A percentile compares a stretch with the other conserved stretches of the same genome.
Conservation (phyloP, 2,113 vertebrate species). For the Platichthys stellatus region DNA sequence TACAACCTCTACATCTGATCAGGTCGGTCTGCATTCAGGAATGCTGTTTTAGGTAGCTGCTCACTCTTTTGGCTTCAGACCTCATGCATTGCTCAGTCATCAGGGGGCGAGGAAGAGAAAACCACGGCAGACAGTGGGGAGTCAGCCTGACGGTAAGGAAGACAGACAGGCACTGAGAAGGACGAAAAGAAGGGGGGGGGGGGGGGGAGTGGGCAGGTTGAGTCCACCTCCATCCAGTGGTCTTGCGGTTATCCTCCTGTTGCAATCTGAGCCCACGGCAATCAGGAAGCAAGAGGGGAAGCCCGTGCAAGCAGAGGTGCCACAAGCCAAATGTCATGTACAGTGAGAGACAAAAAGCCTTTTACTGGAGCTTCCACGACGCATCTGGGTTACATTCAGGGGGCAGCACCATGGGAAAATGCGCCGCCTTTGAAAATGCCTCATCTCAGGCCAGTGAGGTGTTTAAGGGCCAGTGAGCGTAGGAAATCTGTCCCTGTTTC, state of each 20-base stretch:
- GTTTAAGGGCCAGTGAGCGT: constrained; percentile 15
- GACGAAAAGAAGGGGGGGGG: constrained; percentile 21
- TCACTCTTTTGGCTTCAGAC: constrained; percentile 38
- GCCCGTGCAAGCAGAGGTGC: not conserved
- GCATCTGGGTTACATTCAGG: constrained; percentile 49
- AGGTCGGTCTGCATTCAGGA: constrained; percentile 27
- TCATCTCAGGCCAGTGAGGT: constrained; percentile 24
- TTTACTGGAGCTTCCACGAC: constrained; percentile 39
- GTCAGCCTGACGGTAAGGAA: constrained; percentile 58
- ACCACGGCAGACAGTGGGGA: constrained; percentile 66
- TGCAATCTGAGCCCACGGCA: constrained; percentile 35
- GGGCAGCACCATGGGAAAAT: constrained; percentile 31
- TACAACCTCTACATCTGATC: constrained; percentile 15
- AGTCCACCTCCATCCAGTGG: constrained; percentile 54
- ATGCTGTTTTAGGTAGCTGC: constrained; percentile 39
- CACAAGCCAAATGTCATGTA: constrained; percentile 15
- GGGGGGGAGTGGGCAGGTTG: constrained; percentile 43
- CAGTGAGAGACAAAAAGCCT: constrained; percentile 24
- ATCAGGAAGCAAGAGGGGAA: constrained; percentile 16
- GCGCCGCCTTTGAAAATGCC: constrained; percentile 3
- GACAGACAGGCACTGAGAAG: constrained; percentile 25
- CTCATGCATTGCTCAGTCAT: constrained; percentile 45
- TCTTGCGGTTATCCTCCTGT: constrained; percentile 34
- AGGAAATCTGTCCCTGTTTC: constrained; percentile 27
- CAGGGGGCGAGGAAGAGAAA: constrained; percentile 43